Base-by-base conservation (phyloP, 35 echinoderm and acorn worm genomes). In the Strongylocentrotus purpuratus region DNA sequence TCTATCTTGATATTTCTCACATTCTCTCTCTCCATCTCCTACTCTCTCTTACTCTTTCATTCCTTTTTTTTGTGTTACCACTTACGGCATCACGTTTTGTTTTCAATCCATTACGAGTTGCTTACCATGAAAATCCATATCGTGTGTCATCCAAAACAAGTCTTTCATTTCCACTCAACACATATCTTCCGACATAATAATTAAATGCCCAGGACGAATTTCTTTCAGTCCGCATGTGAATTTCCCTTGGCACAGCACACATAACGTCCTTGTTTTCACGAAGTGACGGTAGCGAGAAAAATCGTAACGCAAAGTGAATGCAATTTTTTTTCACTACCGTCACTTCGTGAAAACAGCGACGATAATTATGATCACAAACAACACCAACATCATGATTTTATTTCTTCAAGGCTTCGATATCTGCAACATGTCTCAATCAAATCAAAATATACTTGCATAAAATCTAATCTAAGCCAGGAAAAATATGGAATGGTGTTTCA, bases 41-140 rank as follows among this genome's bases (percentile, higher is more conserved):
- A n/a, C 87, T 89, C 87, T 89, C 87, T 89, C 33, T 18, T 31
- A n/a, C 45, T 89, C 87, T 89, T 33, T 89, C 87, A n/a, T 31
- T 45, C 20, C 32, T 33, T 33, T 35, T 22, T 86, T 86, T 31
- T 22, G 9, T 11, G 85, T 25, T 32, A 89, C n/a, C 87, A 89
- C 61, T 71, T 71, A 71, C 18, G 61, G 61, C 61, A 78, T 78
- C 65, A 78, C 20, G 20, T 78, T 78, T 28, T 78, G 65, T 78
- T 78, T 78, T 78, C 65, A 78, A 78, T 78, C n/a, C 65, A 78
- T 78, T 18, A 78, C 65, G 2, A n/a, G 25, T 78, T 71, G 61
- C 28, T 78, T 78, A 78, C 65, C 65, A 22, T 78, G 65, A 78
- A n/a, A 78, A 28, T 78, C 65, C 65, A 78, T 78, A 78, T 78